Conservation (phyloP, 2,113 vertebrate species). For the Penelope pileata region DNA sequence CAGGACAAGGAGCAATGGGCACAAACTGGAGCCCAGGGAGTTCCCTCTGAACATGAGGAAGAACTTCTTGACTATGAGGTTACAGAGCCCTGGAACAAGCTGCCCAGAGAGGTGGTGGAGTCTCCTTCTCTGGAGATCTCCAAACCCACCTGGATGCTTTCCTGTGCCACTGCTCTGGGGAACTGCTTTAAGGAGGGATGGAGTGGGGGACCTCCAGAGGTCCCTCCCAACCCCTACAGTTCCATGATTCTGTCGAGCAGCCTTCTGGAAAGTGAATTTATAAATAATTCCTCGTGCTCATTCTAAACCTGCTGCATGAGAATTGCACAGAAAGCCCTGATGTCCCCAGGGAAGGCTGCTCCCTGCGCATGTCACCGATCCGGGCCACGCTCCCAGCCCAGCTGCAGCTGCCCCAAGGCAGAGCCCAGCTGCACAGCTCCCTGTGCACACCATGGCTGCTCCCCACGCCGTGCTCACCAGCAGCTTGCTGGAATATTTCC, state of each 20-base stretch:
- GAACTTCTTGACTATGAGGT: too few relatives aligned
- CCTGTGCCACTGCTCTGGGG: background rate
- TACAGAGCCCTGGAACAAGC: too few relatives aligned
- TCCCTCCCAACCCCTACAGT: background rate
- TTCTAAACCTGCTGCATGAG: background rate
- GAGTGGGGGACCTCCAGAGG: background rate
- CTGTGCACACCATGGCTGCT: background rate
- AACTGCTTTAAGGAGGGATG: background rate
- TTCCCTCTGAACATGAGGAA: too few relatives aligned
- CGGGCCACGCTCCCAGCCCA: background rate
- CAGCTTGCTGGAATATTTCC: background rate
- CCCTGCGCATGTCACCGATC: accelerated
- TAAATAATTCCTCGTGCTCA: background rate
- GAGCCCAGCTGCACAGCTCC: background rate
- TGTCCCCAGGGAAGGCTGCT: background rate
- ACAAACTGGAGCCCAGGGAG: too few relatives aligned
- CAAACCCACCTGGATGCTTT: background rate
- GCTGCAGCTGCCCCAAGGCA: background rate
- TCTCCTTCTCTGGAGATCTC: background rate
- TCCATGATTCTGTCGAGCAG: background rate
- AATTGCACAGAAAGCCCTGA: background rate
- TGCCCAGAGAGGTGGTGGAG: too few relatives aligned
- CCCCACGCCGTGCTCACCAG: background rate
- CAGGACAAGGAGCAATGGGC: too few relatives aligned
- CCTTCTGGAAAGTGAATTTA: background rate